Evolutionary conservation across 2,888 invertebrate genomes (phyloP).

Genomic region (Tineola bisselliella): DNA sequence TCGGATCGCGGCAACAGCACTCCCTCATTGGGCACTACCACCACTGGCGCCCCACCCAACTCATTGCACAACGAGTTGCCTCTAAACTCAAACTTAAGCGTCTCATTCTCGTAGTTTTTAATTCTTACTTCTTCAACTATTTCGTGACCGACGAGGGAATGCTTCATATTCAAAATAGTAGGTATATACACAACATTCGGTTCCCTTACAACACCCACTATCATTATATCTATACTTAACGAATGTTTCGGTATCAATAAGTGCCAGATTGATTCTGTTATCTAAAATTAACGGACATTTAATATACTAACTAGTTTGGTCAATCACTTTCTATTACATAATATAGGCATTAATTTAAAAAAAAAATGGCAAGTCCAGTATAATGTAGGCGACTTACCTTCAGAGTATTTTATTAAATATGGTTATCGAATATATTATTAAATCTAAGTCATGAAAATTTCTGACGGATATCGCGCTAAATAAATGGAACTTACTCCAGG

Average conservation of each 20-base stretch:
- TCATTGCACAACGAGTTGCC: slow-evolving; percentile 66
- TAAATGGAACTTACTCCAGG: slow-evolving; percentile 50
- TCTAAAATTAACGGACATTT: slow-evolving; percentile 28
- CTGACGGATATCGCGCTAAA: neutral
- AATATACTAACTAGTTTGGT: no score
- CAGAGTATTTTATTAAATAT: no score
- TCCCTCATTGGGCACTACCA: slow-evolving; percentile 60
- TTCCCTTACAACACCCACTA: slow-evolving; percentile 72
- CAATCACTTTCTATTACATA: no score
- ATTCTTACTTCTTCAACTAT: slow-evolving; percentile 48
- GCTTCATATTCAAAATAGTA: slow-evolving; percentile 67
- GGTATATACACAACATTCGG: slow-evolving; percentile 70
- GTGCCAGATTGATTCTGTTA: slow-evolving; percentile 74
- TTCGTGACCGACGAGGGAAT: slow-evolving; percentile 69
- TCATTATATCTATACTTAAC: slow-evolving; percentile 64
- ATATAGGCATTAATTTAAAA: no score
- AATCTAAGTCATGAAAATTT: no score
- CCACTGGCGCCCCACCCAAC: slow-evolving; percentile 58
- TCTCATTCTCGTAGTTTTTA: slow-evolving; percentile 64
- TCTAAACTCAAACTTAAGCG: slow-evolving; percentile 60
- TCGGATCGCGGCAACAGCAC: slow-evolving; percentile 52
- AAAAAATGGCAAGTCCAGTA: no score
- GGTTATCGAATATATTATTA: no score
- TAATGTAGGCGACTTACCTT: no score
- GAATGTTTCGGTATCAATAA: slow-evolving; percentile 69